Percentiles rank a stretch among this genome's conserved stretches.
Conservation (phyloP, 2,113 vertebrate genomes). For the Porphyrio hochstetteri region DNA sequence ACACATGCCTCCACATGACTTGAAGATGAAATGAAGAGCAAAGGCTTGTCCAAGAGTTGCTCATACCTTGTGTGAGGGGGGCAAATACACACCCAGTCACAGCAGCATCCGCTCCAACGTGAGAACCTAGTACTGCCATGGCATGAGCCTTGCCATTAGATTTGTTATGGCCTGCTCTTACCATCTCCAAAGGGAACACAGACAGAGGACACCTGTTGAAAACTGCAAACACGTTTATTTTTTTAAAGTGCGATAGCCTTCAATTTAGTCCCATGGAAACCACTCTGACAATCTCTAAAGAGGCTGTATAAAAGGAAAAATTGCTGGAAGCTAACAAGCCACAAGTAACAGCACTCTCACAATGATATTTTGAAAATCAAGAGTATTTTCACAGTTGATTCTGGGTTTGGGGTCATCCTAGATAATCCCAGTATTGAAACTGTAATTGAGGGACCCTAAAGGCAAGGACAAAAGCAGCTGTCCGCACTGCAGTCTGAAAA, state of each 20-base stretch:
- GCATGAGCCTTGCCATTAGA: not conserved
- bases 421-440: not conserved
- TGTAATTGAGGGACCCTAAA: not conserved
- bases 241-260: not conserved
- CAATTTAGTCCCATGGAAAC: not conserved
- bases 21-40: not conserved
- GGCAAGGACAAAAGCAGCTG: not conserved
- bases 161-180: not conserved
- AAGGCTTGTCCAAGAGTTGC: not conserved
- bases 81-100: not conserved
- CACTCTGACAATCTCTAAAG: not conserved
- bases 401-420: not conserved
- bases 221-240: not conserved
- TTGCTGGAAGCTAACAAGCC: not conserved
- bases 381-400: not conserved
- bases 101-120: not conserved
- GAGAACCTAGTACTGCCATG: not conserved
- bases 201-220: not conserved
- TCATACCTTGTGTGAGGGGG: not conserved
- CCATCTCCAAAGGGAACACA: not conserved
- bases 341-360: not conserved
- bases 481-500: not conserved
- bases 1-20: not conserved
- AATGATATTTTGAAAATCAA: not conserved
- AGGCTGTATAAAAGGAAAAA: not conserved